Conservation (phyloP, 2,113 vertebrate genomes). For the Regulus satrapa region DNA sequence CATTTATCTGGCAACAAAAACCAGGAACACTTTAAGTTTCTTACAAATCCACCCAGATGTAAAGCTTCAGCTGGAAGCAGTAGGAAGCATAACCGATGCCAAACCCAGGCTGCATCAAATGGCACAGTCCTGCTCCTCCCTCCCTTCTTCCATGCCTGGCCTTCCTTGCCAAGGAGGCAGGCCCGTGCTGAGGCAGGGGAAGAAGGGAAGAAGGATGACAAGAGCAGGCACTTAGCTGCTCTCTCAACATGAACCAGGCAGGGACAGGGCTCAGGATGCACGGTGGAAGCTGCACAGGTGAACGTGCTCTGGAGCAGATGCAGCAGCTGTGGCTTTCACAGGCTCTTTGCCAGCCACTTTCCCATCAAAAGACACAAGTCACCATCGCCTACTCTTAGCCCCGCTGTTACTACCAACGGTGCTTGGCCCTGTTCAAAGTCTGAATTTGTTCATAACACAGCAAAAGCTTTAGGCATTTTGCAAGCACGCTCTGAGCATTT, state of each 20-base stretch:
- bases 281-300: neutral
- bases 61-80: neutral
- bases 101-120: neutral
- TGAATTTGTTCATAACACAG: neutral
- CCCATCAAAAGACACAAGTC: neutral
- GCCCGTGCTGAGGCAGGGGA: neutral
- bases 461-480: neutral
- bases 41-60: neutral
- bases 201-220: accelerated
- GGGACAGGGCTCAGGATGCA: neutral
- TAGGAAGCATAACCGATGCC: neutral
- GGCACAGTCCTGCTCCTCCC: neutral
- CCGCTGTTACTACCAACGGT: neutral
- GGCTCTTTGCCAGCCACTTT: neutral
- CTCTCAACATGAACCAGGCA: neutral
- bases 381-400: neutral
- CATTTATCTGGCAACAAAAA: neutral
- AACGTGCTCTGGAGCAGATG: accelerated
- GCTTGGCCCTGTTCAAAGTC: neutral
- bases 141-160: neutral
- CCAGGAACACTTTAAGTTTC: neutral
- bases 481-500: neutral
- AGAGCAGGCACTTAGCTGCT: accelerated
- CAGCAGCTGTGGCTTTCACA: accelerated
- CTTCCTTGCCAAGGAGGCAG: neutral